Evolutionary conservation across 2,797 vertebrate species (phyloP), one percentile per base, ranked within the genome.

Genomic region (Pterois miles): DNA sequence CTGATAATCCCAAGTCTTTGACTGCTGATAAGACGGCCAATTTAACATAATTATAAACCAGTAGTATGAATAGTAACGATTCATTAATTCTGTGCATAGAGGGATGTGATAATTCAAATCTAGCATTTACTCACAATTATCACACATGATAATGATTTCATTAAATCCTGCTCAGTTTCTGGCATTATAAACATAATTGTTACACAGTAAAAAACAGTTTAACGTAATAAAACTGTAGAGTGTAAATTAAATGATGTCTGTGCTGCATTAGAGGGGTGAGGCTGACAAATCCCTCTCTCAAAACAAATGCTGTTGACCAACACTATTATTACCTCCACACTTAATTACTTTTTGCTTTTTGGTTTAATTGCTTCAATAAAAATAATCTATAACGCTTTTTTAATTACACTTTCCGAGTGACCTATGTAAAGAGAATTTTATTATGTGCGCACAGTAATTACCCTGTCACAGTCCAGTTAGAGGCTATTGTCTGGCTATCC

Each of bases 321-420:
- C 96, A 97, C 96, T 97, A 97, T 97, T 97, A 99, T 97, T 98
- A 97, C 96, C 95, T 96, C 95, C 72, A 94, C 93, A 95, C 96
- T 96, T 98, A 97, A 97, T 99, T 97, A 94, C 96, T 94, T 97
- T 96, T 96, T 87, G 94, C 95, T 97, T 98, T 99, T 97, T 97
- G 97, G 96, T 98, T 98, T 98, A 98, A 99, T 99, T 96, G 96
- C 97, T 95, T 97, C 97, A 97, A 98, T 98, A 97, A 97, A 98
- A 97, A 96, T 97, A 95, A 96, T 96, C 96, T 97, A 97, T 98
- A 98, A 98, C 96, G 96, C 96, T 96, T 97, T 98, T 98, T 98
- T 98, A 98, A 99, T 99, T 99, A 98, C 96, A 97, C 96, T 97
- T 97, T 96, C 95, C 94, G 95, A 96, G 94, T 98, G 98, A 98